Percentiles rank a stretch among this genome's conserved stretches.
Conservation (phyloP, 2,113 vertebrate species). For the Pavo muticus region DNA sequence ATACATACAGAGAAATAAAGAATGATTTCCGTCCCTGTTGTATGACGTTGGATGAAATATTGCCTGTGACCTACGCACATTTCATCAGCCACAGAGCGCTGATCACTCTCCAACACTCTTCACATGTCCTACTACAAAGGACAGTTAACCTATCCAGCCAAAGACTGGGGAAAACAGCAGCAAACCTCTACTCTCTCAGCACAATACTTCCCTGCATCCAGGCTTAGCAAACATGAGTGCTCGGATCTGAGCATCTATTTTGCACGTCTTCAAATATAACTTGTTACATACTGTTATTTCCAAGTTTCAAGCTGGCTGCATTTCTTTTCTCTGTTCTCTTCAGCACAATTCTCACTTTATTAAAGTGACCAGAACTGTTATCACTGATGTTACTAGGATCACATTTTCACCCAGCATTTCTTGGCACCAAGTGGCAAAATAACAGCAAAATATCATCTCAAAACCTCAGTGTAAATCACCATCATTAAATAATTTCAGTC, state of each 20-base stretch:
- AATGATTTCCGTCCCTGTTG: not conserved
- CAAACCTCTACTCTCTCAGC: not conserved
- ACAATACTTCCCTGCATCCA: not conserved
- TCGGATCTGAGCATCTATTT: not conserved
- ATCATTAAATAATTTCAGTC: not conserved
- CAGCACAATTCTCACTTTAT: not conserved
- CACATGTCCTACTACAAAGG: not conserved
- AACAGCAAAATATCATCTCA: not conserved
- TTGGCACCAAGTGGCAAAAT: not conserved
- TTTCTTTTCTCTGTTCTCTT: not conserved
- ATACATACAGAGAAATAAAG: accelerated
- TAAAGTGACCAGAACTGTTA: not conserved
- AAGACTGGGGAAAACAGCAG: not conserved
- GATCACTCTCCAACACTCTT: not conserved
- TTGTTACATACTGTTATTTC: not conserved
- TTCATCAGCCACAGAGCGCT: not conserved
- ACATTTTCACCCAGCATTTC: not conserved
- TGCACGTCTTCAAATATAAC: not conserved
- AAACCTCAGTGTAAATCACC: not conserved
- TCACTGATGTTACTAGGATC: not conserved
- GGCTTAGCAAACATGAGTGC: not conserved
- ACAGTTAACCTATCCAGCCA: not conserved
- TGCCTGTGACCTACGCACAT: not conserved
- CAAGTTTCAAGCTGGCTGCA: not conserved
- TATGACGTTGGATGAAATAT: not conserved